These are phyloP conservation scores for Episyrphus balteatus DNA, from an alignment of 1,140 invertebrate species.

Conservation along the genomic window DNA sequence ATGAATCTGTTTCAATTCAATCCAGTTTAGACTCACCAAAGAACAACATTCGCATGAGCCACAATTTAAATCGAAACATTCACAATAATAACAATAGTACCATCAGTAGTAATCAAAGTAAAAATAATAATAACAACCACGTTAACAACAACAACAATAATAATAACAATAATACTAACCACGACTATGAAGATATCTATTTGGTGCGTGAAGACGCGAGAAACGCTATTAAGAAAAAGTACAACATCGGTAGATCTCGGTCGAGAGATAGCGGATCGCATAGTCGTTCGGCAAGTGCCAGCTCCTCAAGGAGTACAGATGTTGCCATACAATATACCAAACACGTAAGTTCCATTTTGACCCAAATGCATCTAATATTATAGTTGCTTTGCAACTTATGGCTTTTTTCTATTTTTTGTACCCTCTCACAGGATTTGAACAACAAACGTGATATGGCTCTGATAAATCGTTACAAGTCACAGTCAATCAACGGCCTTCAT, in stretches of 20 bases:
- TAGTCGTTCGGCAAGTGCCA: slow-evolving; percentile 49
- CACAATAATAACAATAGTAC: slow-evolving; percentile 13
- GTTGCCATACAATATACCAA: slow-evolving; percentile 34
- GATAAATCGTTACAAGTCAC: slow-evolving; percentile 31
- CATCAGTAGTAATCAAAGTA: slow-evolving; percentile 10
- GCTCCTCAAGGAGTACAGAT: slow-evolving; percentile 38
- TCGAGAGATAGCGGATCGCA: slow-evolving; percentile 57
- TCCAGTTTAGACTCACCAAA: slow-evolving; percentile 31
- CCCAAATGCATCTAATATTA: not conserved
- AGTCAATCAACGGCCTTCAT: slow-evolving; percentile 29
- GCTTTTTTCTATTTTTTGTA: too few relatives aligned
- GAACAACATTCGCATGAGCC: slow-evolving; percentile 8
- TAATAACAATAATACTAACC: slow-evolving; percentile 16
- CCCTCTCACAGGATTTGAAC: slow-evolving; percentile 29
- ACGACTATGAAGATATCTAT: slow-evolving; percentile 67
- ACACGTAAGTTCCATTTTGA: slow-evolving; percentile 18
- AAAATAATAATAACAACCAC: slow-evolving; percentile 10
- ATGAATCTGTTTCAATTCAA: slow-evolving; percentile 48
- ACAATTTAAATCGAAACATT: slow-evolving; percentile 14
- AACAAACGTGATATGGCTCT: slow-evolving; percentile 22
- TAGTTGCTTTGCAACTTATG: too few relatives aligned
- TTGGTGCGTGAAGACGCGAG: slow-evolving; percentile 47
- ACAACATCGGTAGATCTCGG: slow-evolving; percentile 34
- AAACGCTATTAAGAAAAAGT: slow-evolving; percentile 22
- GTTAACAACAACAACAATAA: slow-evolving; percentile 5